A percentile compares a stretch with the other conserved stretches of the same genome.
phyloP scores from a whole-genome alignment of 1,140 invertebrate species.

The Drosophila parabipectinata region DNA sequence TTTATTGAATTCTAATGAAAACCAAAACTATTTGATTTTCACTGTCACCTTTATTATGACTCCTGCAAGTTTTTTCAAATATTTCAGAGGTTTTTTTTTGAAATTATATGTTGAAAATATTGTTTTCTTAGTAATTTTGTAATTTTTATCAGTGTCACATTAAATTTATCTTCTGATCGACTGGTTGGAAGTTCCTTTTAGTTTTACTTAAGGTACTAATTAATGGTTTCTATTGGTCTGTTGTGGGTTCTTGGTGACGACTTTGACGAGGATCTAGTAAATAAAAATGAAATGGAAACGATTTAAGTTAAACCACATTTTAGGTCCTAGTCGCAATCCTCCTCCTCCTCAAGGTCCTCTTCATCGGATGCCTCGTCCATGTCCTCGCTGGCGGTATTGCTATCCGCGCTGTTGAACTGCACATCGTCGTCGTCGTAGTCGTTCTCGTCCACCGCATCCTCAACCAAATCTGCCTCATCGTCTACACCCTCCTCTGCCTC shows the following conservation, averaged over 20 bases:
- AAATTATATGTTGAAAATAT: not conserved
- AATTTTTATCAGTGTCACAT: not conserved
- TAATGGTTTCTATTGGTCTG: not conserved
- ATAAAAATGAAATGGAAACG: conserved; percentile 9
- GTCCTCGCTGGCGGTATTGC: conserved; percentile 24
- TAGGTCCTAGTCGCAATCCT: conserved; percentile 7
- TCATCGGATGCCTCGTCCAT: conserved; percentile 28
- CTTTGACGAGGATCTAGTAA: not conserved
- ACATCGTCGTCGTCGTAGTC: conserved; percentile 32
- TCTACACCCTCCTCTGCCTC: conserved; percentile 4
- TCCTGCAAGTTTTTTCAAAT: not conserved
- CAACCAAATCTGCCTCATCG: conserved; percentile 23
- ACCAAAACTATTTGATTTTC: not conserved
- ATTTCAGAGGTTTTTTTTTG: no score
- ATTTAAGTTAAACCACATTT: not conserved
- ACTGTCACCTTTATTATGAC: not conserved
- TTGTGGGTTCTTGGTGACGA: not conserved
- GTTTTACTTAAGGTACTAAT: not conserved
- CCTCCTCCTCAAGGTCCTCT: conserved; percentile 18
- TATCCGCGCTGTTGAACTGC: conserved; percentile 38
- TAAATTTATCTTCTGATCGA: not conserved
- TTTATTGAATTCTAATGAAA: no score
- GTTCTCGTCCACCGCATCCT: conserved; percentile 24
- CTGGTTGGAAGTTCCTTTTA: not conserved
- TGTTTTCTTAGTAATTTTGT: not conserved